A percentile compares a stretch with the other conserved stretches of the same genome.
Conservation (phyloP, 2,888 invertebrate genomes). For the Metallyticus violacea region DNA sequence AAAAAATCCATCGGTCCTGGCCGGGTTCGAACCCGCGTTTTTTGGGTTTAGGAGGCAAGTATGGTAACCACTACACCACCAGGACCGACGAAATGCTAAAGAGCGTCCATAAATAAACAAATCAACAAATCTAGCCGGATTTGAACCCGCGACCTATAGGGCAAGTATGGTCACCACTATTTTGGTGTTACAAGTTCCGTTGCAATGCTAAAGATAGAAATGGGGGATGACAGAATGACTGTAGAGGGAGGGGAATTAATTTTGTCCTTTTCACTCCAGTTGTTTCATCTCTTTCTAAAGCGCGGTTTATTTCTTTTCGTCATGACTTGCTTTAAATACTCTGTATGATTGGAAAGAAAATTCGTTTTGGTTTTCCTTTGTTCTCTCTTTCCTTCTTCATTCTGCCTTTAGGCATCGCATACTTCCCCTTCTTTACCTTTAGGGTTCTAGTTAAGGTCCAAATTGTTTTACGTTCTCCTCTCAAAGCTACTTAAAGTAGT, state of each 20-base stretch:
- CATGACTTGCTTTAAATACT: conserved; percentile 2
- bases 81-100: too few species aligned
- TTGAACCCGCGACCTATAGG: too few species aligned
- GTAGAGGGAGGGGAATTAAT: neutral
- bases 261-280: neutral
- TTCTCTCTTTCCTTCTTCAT: neutral
- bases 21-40: too few species aligned
- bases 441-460: neutral
- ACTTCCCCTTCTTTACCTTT: neutral
- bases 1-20: too few species aligned
- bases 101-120: too few species aligned
- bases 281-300: neutral
- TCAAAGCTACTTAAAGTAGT: neutral
- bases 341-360: conserved; percentile 10
- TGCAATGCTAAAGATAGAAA: too few species aligned
- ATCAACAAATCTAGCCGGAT: too few species aligned
- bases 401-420: neutral
- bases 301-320: neutral
- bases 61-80: too few species aligned
- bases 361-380: neutral
- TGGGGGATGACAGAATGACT: too few species aligned
- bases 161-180: too few species aligned
- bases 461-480: neutral
- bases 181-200: too few species aligned
- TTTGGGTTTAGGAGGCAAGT: too few species aligned